These are phyloP conservation scores for Lepus timidus DNA, from an alignment of 2,113 vertebrate genomes.

Conservation along the genomic window DNA sequence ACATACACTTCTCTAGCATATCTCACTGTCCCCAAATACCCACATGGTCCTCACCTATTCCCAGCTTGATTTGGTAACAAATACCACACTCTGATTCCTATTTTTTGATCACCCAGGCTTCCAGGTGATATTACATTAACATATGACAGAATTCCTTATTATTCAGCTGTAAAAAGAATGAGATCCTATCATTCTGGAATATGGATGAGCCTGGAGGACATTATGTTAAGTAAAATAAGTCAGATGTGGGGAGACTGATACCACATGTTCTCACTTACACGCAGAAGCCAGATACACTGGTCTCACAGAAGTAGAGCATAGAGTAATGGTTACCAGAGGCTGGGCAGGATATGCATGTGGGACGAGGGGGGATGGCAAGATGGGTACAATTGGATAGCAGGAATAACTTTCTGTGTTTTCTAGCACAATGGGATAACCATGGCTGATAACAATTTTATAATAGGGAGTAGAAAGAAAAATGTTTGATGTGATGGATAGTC, in stretches of 20 bases:
- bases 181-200: not conserved
- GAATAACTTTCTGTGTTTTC: not conserved
- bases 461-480: not conserved
- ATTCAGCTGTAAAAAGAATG: not conserved
- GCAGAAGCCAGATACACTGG: not conserved
- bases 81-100: not conserved
- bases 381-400: not conserved
- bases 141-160: constrained; percentile 1
- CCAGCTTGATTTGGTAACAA: constrained; percentile 40
- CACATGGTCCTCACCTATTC: not conserved
- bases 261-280: not conserved
- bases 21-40: not conserved
- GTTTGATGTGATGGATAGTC: not conserved
- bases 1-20: not conserved
- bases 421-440: not conserved
- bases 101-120: not conserved
- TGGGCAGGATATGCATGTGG: not conserved
- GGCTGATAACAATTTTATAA: not conserved
- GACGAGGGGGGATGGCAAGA: not conserved
- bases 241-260: not conserved
- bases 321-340: not conserved
- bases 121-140: not conserved
- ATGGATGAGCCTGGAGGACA: not conserved
- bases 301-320: not conserved
- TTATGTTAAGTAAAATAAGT: not conserved